phyloP scores from a whole-genome alignment of 1,140 invertebrate species.

The Lepidurus couesii region DNA sequence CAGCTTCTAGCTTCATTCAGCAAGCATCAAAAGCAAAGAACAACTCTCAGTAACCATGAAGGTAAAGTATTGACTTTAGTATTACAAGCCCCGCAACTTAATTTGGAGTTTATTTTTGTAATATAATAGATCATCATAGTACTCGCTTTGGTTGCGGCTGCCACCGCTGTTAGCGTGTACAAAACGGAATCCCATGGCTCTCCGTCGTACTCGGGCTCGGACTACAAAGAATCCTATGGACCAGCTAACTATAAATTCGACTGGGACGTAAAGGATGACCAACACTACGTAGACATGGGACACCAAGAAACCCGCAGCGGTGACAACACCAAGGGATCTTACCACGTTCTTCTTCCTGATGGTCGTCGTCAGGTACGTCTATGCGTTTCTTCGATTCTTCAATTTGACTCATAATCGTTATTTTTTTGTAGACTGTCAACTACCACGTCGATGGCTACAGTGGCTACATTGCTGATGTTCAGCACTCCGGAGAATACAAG shows the following conservation, averaged over 20 bases:
- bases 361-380: slow-evolving; percentile 36
- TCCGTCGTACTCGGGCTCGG: background rate
- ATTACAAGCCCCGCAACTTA: background rate
- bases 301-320: slow-evolving; percentile 38
- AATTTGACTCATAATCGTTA: no score
- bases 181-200: background rate
- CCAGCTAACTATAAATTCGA: slow-evolving; percentile 37
- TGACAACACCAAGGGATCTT: slow-evolving; percentile 37
- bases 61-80: background rate
- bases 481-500: no score
- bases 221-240: slow-evolving; percentile 26
- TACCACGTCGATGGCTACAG: slow-evolving; percentile 55
- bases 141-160: background rate
- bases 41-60: background rate
- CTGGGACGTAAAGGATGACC: slow-evolving; percentile 38
- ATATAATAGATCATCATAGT: background rate
- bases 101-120: background rate
- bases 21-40: background rate
- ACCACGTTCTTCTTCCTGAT: slow-evolving; percentile 39
- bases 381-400: no score
- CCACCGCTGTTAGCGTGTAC: background rate
- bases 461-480: slow-evolving; percentile 44
- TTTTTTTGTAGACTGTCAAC: slow-evolving; percentile 36
- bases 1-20: background rate
- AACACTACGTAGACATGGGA: slow-evolving; percentile 44